phyloP scores from a whole-genome alignment of 2,797 vertebrate genomes.

The Oreochromis mossambicus region DNA sequence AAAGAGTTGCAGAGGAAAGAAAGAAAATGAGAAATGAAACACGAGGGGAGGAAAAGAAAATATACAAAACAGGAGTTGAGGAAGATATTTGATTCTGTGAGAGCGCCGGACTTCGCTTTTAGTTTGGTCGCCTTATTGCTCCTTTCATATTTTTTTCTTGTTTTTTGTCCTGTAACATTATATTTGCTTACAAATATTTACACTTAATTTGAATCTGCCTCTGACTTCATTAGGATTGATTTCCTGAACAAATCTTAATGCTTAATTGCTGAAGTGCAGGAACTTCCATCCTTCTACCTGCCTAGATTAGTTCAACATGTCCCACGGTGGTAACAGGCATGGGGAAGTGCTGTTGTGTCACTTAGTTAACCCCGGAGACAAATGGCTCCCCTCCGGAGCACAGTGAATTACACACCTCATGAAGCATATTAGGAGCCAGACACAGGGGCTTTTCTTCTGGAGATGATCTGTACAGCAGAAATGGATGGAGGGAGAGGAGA shows the following conservation, averaged over 20 bases:
- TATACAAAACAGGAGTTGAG: conserved; percentile 42
- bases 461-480: conserved; percentile 80
- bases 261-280: conserved; percentile 52
- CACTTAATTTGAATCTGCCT: conserved; percentile 42
- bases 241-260: conserved; percentile 53
- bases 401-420: conserved; percentile 90
- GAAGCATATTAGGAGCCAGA: conserved; percentile 88
- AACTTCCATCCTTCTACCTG: conserved; percentile 59
- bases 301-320: conserved; percentile 68
- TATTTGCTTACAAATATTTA: conserved; percentile 55
- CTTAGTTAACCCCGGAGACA: conserved; percentile 89
- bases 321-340: conserved; percentile 77
- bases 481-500: conserved; percentile 72
- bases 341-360: conserved; percentile 83
- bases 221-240: conserved; percentile 52
- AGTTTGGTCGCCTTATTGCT: conserved; percentile 2
- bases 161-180: conserved; percentile 22
- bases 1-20: conserved; percentile 48
- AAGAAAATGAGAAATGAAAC: conserved; percentile 56
- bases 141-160: not conserved
- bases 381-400: conserved; percentile 83
- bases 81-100: conserved; percentile 35
- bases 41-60: conserved; percentile 53
- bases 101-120: conserved; percentile 25
- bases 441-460: conserved; percentile 84